Conservation (phyloP, 1,140 invertebrate species). For the Maconellicoccus hirsutus region DNA sequence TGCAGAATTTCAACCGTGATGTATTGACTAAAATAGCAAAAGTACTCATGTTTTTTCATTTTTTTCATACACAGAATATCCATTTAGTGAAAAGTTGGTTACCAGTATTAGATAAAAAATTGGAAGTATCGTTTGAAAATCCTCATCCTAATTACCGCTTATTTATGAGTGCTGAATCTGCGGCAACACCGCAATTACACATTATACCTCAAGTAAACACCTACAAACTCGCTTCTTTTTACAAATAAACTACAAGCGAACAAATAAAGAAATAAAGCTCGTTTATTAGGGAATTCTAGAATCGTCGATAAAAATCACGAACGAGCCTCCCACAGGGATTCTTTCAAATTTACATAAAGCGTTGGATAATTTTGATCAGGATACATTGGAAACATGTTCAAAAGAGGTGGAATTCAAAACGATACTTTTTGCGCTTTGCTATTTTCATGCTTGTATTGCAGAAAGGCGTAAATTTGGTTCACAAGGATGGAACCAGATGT, state of each 20-base stretch:
- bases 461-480: slow-evolving; percentile 88
- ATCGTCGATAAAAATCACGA: slow-evolving; percentile 90
- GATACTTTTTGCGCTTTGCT: slow-evolving; percentile 83
- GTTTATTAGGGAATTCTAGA: slow-evolving; percentile 68
- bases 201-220: slow-evolving; percentile 49
- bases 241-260: neutral
- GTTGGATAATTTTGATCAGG: slow-evolving; percentile 85
- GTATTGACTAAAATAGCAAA: neutral
- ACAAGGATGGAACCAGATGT: slow-evolving; percentile 83
- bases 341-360: slow-evolving; percentile 87
- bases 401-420: slow-evolving; percentile 91
- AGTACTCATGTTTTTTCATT: neutral
- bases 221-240: no score
- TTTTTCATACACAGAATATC: slow-evolving; percentile 56
- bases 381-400: slow-evolving; percentile 82
- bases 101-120: slow-evolving; percentile 74
- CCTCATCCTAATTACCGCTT: slow-evolving; percentile 59
- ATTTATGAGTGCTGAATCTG: slow-evolving; percentile 59
- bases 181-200: slow-evolving; percentile 43
- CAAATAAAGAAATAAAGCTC: neutral
- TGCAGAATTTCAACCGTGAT: neutral
- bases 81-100: slow-evolving; percentile 87
- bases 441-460: slow-evolving; percentile 89
- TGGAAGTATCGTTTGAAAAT: slow-evolving; percentile 61
- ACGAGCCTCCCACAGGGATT: slow-evolving; percentile 91